These are phyloP conservation scores for Cichladusa arquata DNA, from an alignment of 2,113 vertebrate genomes.

Conservation along the genomic window DNA sequence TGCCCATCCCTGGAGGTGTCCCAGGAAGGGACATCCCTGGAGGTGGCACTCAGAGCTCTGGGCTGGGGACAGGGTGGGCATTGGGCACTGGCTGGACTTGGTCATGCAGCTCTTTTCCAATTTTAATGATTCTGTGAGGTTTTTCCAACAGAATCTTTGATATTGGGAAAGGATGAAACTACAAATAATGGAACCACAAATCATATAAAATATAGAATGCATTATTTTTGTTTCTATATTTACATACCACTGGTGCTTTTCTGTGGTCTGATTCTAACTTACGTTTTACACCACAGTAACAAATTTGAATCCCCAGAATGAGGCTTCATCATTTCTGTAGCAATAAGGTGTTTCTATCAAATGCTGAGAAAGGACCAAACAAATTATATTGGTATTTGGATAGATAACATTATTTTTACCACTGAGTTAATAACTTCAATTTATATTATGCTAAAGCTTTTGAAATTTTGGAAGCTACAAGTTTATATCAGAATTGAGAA, in stretches of 20 bases:
- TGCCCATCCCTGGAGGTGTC: neutral
- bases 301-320: neutral
- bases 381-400: neutral
- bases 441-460: neutral
- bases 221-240: neutral
- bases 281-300: neutral
- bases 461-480: neutral
- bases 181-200: neutral
- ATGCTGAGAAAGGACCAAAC: neutral
- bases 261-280: neutral
- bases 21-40: neutral
- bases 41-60: neutral
- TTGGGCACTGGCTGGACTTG: rapidly evolving
- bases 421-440: neutral
- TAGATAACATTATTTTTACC: neutral
- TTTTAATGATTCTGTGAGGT: neutral
- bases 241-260: neutral
- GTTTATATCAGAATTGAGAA: neutral
- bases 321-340: neutral
- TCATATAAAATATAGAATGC: neutral
- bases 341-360: neutral
- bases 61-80: neutral
- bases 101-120: neutral
- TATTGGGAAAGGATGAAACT: neutral
- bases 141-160: neutral